Base-by-base conservation (phyloP, 1,140 invertebrate genomes). In the Bombus difficillimus region DNA sequence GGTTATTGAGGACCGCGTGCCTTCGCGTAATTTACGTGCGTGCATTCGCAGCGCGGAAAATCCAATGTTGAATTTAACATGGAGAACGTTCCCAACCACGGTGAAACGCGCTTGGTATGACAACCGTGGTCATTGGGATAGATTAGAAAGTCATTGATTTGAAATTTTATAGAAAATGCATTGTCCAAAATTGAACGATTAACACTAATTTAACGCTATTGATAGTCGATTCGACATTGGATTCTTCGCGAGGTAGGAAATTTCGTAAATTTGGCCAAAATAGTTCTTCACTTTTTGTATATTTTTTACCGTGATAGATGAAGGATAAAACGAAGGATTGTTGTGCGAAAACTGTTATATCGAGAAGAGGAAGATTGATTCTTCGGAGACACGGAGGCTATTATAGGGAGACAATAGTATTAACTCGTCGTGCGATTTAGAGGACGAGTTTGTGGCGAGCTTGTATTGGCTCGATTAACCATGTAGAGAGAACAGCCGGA, bases 321-420 rank as follows among this genome's bases (percentile, higher is more conserved):
- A n/a, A 74, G 53, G 5, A 32, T 76, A 13, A 32, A 32, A 34
- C 10, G 15, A 9, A 69, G 75, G 59, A 47, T 34, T 41, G 85
- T 86, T 34, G 15, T 28, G 66, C 25, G 34, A 25, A 80, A 37
- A 75, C 53, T 81, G 83, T 85, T 85, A 74, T 41, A 68, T 3
- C 72, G n/a, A 22, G 25, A 34, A 28, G 32, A 81, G 18, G 6
- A 47, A 43, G 25, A 0, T 5, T 62, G 62, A 39, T 78, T 78
- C 75, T 87, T 83, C 68, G 41, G 69, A 68, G 57, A 84, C 59
- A 88, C 72, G 83, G 84, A 91, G 89, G 83, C 89, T 91, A 90
- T 62, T 91, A 86, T 72, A 64, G 32, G 73, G 82, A 91, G 86
- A 91, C 86, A 89, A 91, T 92, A 92, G 90, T 90, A 85, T 92